Percentiles rank a stretch among this genome's conserved stretches.
These are phyloP conservation scores for Blastobasis lacticolella DNA, from an alignment of 2,888 invertebrate genomes.

Conservation along the genomic window DNA sequence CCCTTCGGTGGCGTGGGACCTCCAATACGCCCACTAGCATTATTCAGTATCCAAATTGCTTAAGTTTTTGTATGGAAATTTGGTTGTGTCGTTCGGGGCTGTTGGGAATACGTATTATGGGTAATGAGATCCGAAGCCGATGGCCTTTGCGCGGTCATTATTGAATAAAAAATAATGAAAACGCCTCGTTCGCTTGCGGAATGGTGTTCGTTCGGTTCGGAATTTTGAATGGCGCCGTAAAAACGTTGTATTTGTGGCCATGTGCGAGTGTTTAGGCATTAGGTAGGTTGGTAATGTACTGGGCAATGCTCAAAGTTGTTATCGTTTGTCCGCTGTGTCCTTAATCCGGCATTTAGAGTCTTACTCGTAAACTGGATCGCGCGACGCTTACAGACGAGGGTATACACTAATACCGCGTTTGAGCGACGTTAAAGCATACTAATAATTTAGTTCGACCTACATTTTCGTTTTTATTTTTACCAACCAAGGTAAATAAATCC, in stretches of 20 bases:
- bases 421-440: no score
- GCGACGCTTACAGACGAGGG: no score
- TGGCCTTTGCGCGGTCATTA: conserved; percentile 1
- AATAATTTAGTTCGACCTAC: no score
- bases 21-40: no score
- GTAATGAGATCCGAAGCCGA: conserved; percentile 3
- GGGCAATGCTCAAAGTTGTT: not conserved
- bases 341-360: not conserved
- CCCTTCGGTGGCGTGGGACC: no score
- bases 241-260: conserved; percentile 3
- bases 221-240: conserved; percentile 2
- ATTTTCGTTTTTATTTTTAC: no score
- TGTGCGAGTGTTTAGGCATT: not conserved
- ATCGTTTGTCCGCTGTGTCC: conserved; percentile 4
- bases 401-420: no score
- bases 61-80: no score
- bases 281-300: not conserved
- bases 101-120: conserved; percentile 4
- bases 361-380: no score
- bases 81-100: not conserved
- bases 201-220: not conserved
- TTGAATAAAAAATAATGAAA: conserved; percentile 4
- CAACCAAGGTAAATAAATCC: no score
- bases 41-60: no score
- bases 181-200: not conserved